Evolutionary conservation across 23 tunicate species (phyloP).

Genomic region (Botrylloides violaceus): DNA sequence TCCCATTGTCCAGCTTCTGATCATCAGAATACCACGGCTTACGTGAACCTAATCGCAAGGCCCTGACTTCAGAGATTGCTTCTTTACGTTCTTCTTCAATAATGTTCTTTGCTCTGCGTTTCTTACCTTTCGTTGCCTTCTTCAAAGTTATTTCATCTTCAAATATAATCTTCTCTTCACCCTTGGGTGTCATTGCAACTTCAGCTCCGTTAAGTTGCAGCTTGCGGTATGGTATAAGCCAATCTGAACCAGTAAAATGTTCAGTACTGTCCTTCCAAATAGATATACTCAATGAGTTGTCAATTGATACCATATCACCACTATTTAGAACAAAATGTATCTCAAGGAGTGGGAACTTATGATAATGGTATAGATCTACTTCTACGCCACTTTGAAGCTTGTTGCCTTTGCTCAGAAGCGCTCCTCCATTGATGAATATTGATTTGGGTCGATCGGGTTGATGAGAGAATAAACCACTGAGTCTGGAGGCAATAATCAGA

Average conservation of each 20-base stretch:
- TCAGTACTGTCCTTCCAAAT: constrained; percentile 51
- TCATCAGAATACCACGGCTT: constrained; percentile 80
- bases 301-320: constrained; percentile 56
- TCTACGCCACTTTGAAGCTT: constrained; percentile 38
- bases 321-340: constrained; percentile 35
- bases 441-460: neutral
- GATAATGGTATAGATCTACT: constrained; percentile 55
- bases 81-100: constrained; percentile 46
- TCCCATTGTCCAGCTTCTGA: constrained; percentile 25
- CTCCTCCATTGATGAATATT: constrained; percentile 9
- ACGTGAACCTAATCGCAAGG: constrained; percentile 6
- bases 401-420: constrained; percentile 14
- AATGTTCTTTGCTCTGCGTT: constrained; percentile 38
- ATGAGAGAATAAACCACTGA: constrained; percentile 8
- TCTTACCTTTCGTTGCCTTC: constrained; percentile 31
- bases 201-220: constrained; percentile 33
- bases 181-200: constrained; percentile 37
- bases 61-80: constrained; percentile 31
- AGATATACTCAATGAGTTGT: constrained; percentile 26
- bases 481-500: constrained; percentile 13
- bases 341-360: constrained; percentile 13
- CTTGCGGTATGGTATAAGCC: constrained; percentile 67
- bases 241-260: constrained; percentile 38
- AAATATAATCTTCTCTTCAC: constrained; percentile 40
- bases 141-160: constrained; percentile 48